Base-by-base conservation (phyloP, 2,888 invertebrate species). In the Drosophila picticornis region DNA sequence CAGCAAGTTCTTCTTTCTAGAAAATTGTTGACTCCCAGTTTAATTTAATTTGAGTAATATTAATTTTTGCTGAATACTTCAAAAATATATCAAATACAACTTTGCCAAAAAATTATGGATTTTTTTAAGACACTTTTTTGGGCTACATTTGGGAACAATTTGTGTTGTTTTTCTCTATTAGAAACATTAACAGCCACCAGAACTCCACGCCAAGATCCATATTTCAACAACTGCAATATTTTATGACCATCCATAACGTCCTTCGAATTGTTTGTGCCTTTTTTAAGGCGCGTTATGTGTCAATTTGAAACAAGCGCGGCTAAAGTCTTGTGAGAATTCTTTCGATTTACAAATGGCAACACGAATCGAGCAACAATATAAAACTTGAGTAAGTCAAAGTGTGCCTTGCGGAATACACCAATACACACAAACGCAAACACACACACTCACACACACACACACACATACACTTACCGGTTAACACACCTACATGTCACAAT, bases 281-380 rank as follows among this genome's bases (percentile, higher is more conserved):
- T 46, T 46, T 46, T 19, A 19, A 34, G 5, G 25, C 34, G 25
- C 22, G 5, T 19, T 55, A 43, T 19, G 65, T 43, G 52, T 68
- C 60, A 52, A 73, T 73, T 52, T 31, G 1, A 56, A 60, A 38
- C 16, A 38, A 29, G 13, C 13, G 43, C 16, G 50, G 25, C n/a
- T 61, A 61, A 52, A 55, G 60, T 61, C 72, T 60, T 31, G 3
- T 50, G 77, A 68, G 79, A 67, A 55, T 77, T 75, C 65, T 36
- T 72, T 73, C 81, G 81, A 77, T 81, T 81, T 81, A 81, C 60
- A 72, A 76, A 67, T 46, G 63, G 52, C 56, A 61, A 67, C 43
- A 46, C 55, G 55, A 72, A 69, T 48, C 51, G 64, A 64, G 70
- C 65, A 58, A 66, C 75, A 71, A 72, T 80, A 80, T 73, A 64